Percentiles rank a stretch among this genome's conserved stretches.
phyloP scores from a whole-genome alignment of 2,888 invertebrate species.

The Mesopsocus fuscifrons region DNA sequence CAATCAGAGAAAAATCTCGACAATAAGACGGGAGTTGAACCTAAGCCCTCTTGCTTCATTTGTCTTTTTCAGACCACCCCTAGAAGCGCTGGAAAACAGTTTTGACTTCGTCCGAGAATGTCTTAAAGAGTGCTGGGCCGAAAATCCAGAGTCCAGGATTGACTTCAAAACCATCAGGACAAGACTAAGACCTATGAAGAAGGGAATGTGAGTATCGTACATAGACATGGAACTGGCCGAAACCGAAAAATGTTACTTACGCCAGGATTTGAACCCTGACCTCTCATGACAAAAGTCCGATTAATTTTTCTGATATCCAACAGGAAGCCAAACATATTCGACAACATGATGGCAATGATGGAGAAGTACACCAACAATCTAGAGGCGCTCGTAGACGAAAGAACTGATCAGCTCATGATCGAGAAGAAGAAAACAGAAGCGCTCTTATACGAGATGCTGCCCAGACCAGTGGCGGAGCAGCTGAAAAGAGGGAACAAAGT shows the following conservation, averaged over 20 bases:
- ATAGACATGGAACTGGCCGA: constrained; percentile 11
- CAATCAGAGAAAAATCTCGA: too few species aligned
- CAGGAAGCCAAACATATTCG: constrained; percentile 89
- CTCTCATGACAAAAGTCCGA: not conserved
- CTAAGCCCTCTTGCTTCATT: too few species aligned
- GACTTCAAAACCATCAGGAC: constrained; percentile 70
- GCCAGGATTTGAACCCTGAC: constrained; percentile 2
- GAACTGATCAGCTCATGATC: constrained; percentile 81
- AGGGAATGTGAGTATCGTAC: constrained; percentile 68
- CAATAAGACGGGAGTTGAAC: too few species aligned
- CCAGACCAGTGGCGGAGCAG: constrained; percentile 80
- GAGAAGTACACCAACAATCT: constrained; percentile 92
- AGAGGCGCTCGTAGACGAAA: constrained; percentile 81
- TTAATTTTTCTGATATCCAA: constrained; percentile 7
- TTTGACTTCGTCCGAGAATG: constrained; percentile 78
- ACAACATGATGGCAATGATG: constrained; percentile 97
- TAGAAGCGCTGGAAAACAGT: constrained; percentile 56
- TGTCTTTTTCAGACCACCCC: too few species aligned
- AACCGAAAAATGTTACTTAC: too few species aligned
- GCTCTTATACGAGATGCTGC: constrained; percentile 71
- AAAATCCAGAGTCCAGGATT: constrained; percentile 57
- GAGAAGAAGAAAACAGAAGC: constrained; percentile 96
- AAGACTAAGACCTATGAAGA: constrained; percentile 57
- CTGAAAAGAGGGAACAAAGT: constrained; percentile 77
- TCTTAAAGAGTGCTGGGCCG: constrained; percentile 72